Evolutionary conservation across 2,888 invertebrate genomes (phyloP).

Genomic region (Lutraria lutraria): DNA sequence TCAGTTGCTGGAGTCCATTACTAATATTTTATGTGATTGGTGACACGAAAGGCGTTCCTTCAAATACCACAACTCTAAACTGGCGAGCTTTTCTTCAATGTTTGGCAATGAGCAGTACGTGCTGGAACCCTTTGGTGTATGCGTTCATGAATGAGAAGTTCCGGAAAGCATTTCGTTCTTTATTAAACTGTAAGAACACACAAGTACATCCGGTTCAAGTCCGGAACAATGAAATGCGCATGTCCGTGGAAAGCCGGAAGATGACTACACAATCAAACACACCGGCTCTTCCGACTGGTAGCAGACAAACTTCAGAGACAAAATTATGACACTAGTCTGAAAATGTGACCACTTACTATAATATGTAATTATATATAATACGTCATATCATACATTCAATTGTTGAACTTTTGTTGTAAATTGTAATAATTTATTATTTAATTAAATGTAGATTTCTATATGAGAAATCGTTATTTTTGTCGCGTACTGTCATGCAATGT

Average conservation of each 20-base stretch:
- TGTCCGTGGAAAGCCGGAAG: conserved; percentile 66
- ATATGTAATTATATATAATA: too few relatives aligned
- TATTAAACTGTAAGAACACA: conserved; percentile 66
- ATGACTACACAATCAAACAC: conserved; percentile 58
- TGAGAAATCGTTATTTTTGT: too few relatives aligned
- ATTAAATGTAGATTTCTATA: too few relatives aligned
- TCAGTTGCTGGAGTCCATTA: conserved; percentile 77
- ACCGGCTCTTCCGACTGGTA: conserved; percentile 33
- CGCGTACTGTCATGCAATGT: too few relatives aligned
- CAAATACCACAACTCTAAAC: conserved; percentile 52
- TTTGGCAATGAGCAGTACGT: conserved; percentile 75
- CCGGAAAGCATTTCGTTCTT: conserved; percentile 69
- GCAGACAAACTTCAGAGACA: conserved; percentile 60
- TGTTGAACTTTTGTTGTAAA: neutral
- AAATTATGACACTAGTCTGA: conserved; percentile 43
- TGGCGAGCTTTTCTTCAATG: conserved; percentile 72
- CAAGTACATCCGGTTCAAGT: conserved; percentile 88
- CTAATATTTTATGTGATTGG: conserved; percentile 72
- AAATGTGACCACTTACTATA: neutral
- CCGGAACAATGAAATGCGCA: conserved; percentile 31
- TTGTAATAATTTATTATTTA: neutral
- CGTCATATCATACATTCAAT: neutral
- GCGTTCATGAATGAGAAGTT: conserved; percentile 81
- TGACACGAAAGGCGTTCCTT: conserved; percentile 54
- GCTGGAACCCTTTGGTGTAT: conserved; percentile 79